Percentiles rank a stretch among this genome's conserved stretches.
phyloP scores from a whole-genome alignment of 2,888 invertebrate species.

The Xylota segnis region DNA sequence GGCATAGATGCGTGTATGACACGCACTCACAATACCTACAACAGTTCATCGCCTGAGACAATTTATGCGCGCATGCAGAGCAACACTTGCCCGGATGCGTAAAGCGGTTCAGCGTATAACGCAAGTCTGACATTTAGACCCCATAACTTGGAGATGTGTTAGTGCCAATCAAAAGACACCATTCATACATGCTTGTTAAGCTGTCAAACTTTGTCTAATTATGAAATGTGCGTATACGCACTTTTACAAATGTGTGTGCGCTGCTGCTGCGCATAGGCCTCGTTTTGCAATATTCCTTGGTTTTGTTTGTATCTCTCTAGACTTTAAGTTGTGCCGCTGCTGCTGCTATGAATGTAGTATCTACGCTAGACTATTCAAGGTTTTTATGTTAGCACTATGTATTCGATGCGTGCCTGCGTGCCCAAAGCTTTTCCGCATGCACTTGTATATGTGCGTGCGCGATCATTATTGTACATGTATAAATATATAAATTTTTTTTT shows the following conservation, averaged over 20 bases:
- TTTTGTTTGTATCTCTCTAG: constrained; percentile 46
- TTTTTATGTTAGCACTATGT: constrained; percentile 58
- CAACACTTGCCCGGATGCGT: constrained; percentile 68
- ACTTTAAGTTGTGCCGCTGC: constrained; percentile 49
- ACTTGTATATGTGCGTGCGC: constrained; percentile 67
- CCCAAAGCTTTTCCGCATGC: constrained; percentile 72
- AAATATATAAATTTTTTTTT: constrained; percentile 15
- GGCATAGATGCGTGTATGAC: constrained; percentile 45
- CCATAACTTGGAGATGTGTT: constrained; percentile 25
- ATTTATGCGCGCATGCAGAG: constrained; percentile 67
- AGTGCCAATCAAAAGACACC: constrained; percentile 16
- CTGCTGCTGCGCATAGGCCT: constrained; percentile 57
- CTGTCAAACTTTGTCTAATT: constrained; percentile 57
- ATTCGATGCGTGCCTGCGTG: constrained; percentile 69
- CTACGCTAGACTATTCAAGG: constrained; percentile 69
- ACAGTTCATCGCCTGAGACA: constrained; percentile 23
- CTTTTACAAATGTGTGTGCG: constrained; percentile 40
- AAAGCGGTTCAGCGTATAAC: constrained; percentile 46
- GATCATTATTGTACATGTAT: constrained; percentile 53
- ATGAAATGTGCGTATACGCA: constrained; percentile 75
- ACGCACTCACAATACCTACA: constrained; percentile 19
- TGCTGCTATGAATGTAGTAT: no score
- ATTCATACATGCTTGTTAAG: background rate
- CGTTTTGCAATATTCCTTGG: constrained; percentile 65
- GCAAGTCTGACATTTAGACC: constrained; percentile 70